These are phyloP conservation scores for Pyralis farinalis DNA, from an alignment of 2,888 invertebrate species.

Conservation along the genomic window DNA sequence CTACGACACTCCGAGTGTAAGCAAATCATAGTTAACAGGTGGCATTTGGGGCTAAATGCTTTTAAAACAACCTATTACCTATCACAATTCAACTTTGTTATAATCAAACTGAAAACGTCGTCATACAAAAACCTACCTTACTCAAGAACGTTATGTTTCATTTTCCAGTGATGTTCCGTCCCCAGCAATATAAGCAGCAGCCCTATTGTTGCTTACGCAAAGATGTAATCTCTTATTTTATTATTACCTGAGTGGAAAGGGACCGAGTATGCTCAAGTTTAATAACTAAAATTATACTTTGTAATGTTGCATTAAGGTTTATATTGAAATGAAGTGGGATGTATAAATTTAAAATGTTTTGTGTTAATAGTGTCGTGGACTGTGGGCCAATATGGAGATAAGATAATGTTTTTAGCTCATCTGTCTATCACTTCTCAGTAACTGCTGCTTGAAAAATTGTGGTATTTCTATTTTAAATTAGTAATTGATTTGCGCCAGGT, in stretches of 20 bases:
- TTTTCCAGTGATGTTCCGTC: conserved; percentile 27
- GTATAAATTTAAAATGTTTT: conserved; percentile 9
- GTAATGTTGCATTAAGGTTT: conserved; percentile 9
- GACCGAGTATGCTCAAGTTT: conserved; percentile 27
- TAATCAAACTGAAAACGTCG: conserved; percentile 40
- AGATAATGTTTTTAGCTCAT: conserved; percentile 26
- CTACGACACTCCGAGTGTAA: conserved; percentile 25
- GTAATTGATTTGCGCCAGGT: no score
- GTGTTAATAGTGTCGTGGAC: conserved; percentile 7
- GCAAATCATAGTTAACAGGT: conserved; percentile 51
- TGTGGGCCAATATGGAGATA: conserved; percentile 7
- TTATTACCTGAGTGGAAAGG: conserved; percentile 70
- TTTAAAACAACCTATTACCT: conserved; percentile 61
- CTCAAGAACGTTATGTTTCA: conserved; percentile 15
- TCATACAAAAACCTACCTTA: conserved; percentile 30
- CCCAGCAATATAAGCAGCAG: conserved; percentile 62
- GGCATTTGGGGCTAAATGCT: conserved; percentile 47
- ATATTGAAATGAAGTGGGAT: conserved; percentile 20
- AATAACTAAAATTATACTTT: conserved; percentile 27
- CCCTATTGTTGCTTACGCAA: conserved; percentile 74
- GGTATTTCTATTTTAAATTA: no score
- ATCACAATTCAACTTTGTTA: conserved; percentile 59
- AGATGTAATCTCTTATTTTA: conserved; percentile 77
- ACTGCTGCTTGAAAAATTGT: no score
- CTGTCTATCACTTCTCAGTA: not conserved